Base-by-base conservation (phyloP, 2,113 vertebrate genomes). In the Progne subis region DNA sequence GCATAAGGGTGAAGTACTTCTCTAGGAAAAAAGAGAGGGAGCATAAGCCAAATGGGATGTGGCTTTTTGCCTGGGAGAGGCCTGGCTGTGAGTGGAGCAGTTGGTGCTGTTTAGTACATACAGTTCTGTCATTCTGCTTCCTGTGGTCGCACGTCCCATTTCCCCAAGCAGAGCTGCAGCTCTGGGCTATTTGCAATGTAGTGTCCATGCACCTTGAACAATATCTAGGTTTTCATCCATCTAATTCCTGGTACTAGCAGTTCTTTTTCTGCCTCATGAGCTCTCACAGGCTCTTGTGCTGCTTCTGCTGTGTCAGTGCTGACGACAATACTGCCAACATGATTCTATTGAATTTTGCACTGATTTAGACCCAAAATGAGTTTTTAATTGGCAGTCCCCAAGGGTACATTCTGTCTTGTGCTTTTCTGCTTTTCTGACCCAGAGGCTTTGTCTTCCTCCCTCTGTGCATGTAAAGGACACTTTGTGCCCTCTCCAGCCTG, bases 351-450 rank as follows among this genome's bases (percentile, higher is more conserved):
- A 43, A 79, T 94, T 87, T 85, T 87, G 18, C 86, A 46, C 71
- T 70, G 72, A 44, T 74, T 18, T 18, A 37, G 76, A 84, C 86
- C 31, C 60, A 55, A 87, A 93, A 83, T 78, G 60, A 80, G 82
- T 20, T 69, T 74, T 79, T 92, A 86, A 93, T 95, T 91, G 63
- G 63, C 28, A 25, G 39, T 77, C 59, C 53, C 34, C 63, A 59
- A 61, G 75, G 67, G 61, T 59, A 47, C 23, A 18, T 87, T 90
- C 53, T 80, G 37, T 87, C 70, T 65, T 2, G 1, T 77, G 70
- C 71, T 87, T 72, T 86, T 81, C 39, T 75, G 4, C 49, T 8
- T 1, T 69, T 82, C 59, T 65, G 59, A 43, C n/a, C 70, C 41
- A 19, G 65, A 82, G 61, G 32, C 43, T 77, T 87, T 75, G 88